Conservation (phyloP, 1,140 invertebrate genomes). For the Aphelinus atriplicis region DNA sequence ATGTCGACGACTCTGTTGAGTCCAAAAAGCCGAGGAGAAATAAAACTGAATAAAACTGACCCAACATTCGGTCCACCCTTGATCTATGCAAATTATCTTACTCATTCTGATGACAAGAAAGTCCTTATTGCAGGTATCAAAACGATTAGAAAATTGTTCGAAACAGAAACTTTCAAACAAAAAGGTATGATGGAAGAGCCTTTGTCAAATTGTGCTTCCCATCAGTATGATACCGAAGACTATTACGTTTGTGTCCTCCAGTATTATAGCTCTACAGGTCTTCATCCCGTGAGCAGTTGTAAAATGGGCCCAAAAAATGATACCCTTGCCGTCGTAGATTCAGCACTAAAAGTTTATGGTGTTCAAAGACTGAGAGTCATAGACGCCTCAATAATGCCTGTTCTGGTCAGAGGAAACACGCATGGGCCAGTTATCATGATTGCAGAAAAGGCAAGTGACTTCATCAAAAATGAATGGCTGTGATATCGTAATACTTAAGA, state of each 20-base stretch:
- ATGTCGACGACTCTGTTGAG: not conserved
- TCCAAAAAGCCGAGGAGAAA: not conserved
- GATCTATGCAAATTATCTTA: not conserved
- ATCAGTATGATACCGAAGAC: not conserved
- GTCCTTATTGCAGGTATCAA: not conserved
- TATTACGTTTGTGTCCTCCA: not conserved
- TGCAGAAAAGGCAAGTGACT: slow-evolving; percentile 8
- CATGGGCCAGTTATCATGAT: slow-evolving; percentile 18
- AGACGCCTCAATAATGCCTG: slow-evolving; percentile 11
- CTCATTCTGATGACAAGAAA: not conserved
- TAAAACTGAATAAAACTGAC: slow-evolving; percentile 17
- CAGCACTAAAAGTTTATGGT: slow-evolving; percentile 62
- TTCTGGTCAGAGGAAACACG: not conserved
- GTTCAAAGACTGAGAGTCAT: slow-evolving; percentile 7
- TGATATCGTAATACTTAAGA: not conserved
- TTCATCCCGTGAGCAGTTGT: slow-evolving; percentile 69
- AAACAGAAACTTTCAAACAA: slow-evolving; percentile 11
- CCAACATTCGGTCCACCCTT: not conserved
- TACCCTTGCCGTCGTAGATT: slow-evolving; percentile 61
- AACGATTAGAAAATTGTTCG: not conserved
- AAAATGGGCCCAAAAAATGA: slow-evolving; percentile 69
- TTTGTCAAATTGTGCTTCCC: not conserved
- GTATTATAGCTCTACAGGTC: slow-evolving; percentile 39
- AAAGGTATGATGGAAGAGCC: not conserved
- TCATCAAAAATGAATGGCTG: slow-evolving; percentile 3